These are phyloP conservation scores for Netelia melanura DNA, from an alignment of 2,888 invertebrate species.

Conservation along the genomic window DNA sequence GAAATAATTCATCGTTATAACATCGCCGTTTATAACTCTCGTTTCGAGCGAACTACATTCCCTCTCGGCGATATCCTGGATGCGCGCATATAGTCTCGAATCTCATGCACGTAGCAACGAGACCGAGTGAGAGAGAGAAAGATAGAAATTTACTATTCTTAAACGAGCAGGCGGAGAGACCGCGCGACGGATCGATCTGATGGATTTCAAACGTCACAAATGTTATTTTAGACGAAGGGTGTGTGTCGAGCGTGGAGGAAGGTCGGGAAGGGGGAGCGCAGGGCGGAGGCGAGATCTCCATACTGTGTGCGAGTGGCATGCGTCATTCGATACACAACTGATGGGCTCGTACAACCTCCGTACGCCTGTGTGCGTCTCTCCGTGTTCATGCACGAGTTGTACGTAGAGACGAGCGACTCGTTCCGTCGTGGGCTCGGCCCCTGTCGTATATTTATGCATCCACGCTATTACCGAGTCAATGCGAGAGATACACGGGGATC, in stretches of 20 bases:
- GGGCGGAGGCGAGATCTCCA: constrained; percentile 33
- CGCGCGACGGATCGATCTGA: constrained; percentile 66
- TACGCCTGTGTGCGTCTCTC: constrained; percentile 8
- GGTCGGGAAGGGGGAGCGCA: background rate
- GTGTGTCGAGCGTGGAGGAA: constrained; percentile 5
- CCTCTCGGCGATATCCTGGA: background rate
- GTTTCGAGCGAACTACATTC: constrained; percentile 12
- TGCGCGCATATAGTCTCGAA: constrained; percentile 4
- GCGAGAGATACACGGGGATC: constrained; percentile 46
- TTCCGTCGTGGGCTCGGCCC: constrained; percentile 47
- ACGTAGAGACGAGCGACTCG: too few relatives aligned
- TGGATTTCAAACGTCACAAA: constrained; percentile 71
- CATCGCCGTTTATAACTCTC: constrained; percentile 55
- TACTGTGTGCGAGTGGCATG: constrained; percentile 49
- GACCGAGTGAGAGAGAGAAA: background rate
- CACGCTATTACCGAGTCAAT: constrained; percentile 55
- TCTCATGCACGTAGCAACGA: constrained; percentile 41
- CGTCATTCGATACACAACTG: constrained; percentile 65
- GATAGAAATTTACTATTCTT: constrained; percentile 45
- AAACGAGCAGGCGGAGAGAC: constrained; percentile 23
- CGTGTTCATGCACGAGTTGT: background rate
- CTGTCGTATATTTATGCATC: constrained; percentile 48
- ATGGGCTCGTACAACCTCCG: constrained; percentile 53
- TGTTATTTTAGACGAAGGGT: constrained; percentile 70
- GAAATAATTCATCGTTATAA: constrained; percentile 63